A percentile compares a stretch with the other conserved stretches of the same genome.
Evolutionary conservation across 1,140 invertebrate species (phyloP).

Genomic region (Pseudomyrmex pallidus): DNA sequence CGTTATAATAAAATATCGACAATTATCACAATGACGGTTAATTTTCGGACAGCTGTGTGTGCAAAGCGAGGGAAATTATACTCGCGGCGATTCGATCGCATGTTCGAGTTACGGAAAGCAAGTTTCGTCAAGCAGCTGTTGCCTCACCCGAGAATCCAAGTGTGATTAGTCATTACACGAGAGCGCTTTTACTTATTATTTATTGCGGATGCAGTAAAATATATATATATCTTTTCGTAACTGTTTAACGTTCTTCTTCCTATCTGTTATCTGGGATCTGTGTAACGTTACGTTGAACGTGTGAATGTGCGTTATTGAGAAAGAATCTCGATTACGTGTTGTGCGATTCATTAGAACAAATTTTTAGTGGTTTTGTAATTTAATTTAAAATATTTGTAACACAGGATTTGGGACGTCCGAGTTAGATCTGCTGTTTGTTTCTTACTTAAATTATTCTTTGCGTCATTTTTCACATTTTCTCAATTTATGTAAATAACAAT

Average conservation of each 20-base stretch:
- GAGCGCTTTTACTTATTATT: neutral
- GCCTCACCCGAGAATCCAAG: neutral
- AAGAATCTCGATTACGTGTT: constrained; percentile 24
- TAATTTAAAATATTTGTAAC: neutral
- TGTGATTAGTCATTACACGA: constrained; percentile 8
- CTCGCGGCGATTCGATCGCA: neutral
- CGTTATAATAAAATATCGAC: neutral
- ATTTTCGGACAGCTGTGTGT: constrained; percentile 17
- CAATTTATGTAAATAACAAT: no score
- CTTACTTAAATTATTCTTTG: neutral
- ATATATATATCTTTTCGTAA: neutral
- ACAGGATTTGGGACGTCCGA: neutral
- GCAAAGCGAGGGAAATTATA: neutral
- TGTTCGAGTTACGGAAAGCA: neutral
- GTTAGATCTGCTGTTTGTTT: neutral
- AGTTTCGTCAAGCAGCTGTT: constrained; percentile 41
- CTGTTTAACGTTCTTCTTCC: neutral
- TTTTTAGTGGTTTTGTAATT: no score
- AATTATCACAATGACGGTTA: constrained; percentile 44
- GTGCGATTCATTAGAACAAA: neutral
- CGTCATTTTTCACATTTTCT: constrained; percentile 13
- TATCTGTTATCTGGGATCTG: constrained; percentile 25
- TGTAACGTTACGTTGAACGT: constrained; percentile 28
- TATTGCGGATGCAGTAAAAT: neutral
- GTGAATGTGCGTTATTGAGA: constrained; percentile 10